phyloP scores from a whole-genome alignment of 2,113 vertebrate genomes.

The Gasterosteus aculeatus region DNA sequence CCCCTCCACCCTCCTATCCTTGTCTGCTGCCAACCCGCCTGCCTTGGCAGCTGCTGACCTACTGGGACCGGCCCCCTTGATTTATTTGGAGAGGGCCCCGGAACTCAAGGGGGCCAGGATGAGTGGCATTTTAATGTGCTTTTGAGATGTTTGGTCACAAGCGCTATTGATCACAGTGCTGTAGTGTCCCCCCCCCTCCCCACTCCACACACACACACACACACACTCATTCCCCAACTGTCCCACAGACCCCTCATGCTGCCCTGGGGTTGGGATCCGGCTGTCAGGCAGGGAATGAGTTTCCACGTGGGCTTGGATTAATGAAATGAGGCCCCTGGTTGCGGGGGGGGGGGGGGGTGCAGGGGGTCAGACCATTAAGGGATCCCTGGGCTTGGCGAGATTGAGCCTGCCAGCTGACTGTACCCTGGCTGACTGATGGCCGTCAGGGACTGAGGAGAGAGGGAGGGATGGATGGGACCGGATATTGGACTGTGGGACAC shows the following conservation, averaged over 20 bases:
- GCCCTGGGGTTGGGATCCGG: conserved; percentile 68
- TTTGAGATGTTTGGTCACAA: conserved; percentile 86
- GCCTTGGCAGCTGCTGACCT: conserved; percentile 73
- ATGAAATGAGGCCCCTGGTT: conserved; percentile 79
- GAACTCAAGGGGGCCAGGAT: conserved; percentile 72
- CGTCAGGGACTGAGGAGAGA: conserved; percentile 23
- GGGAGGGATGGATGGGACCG: conserved; percentile 34
- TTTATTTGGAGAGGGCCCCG: conserved; percentile 81
- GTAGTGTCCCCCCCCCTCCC: conserved; percentile 32
- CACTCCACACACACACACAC: neutral
- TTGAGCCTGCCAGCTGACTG: conserved; percentile 75
- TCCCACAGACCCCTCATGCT: conserved; percentile 55
- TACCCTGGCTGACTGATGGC: conserved; percentile 76
- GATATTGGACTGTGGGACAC: conserved; percentile 44
- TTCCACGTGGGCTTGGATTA: conserved; percentile 81
- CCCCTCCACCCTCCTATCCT: conserved; percentile 45
- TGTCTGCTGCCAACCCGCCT: conserved; percentile 56
- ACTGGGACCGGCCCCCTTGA: conserved; percentile 76
- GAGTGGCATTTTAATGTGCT: conserved; percentile 87
- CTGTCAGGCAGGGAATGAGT: conserved; percentile 84
- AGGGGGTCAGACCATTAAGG: conserved; percentile 82
- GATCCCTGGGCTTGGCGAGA: conserved; percentile 75
- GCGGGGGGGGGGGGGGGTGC: conserved; percentile 59
- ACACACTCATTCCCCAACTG: conserved; percentile 37
- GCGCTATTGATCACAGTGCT: conserved; percentile 83